Percentiles rank a stretch among this genome's conserved stretches.
phyloP scores from a whole-genome alignment of 2,797 vertebrate genomes.

The Aselliscus stoliczkanus region DNA sequence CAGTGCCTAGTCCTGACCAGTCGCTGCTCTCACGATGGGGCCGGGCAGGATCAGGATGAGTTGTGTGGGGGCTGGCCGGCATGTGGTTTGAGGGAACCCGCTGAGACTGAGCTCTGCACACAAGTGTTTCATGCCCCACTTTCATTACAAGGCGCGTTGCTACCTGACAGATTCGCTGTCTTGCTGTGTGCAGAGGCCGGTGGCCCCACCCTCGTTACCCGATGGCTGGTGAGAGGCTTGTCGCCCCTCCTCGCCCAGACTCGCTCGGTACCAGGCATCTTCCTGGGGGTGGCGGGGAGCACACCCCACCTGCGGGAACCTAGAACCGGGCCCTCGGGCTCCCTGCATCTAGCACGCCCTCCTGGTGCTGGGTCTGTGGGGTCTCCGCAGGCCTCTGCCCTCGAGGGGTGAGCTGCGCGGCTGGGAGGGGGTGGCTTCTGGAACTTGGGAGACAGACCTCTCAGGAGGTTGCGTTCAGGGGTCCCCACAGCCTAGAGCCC shows the following conservation, averaged over 20 bases:
- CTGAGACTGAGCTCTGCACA: background rate
- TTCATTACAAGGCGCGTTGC: background rate
- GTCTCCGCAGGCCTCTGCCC: background rate
- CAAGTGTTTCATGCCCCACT: background rate
- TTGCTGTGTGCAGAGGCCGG: background rate
- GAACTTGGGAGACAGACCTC: background rate
- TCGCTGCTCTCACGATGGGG: accelerated
- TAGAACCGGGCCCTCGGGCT: background rate
- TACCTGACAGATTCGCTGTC: accelerated
- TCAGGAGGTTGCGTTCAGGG: background rate
- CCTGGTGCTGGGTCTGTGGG: accelerated
- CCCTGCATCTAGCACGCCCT: background rate
- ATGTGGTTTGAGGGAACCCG: background rate
- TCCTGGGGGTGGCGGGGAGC: background rate
- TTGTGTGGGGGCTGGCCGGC: background rate
- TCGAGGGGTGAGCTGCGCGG: background rate
- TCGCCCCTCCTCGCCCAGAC: background rate
- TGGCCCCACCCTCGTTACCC: accelerated
- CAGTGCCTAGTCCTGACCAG: background rate
- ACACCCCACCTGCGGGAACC: background rate
- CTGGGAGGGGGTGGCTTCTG: background rate
- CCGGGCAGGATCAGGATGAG: background rate
- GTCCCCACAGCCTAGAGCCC: background rate
- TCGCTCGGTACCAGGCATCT: background rate
- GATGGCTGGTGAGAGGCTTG: accelerated